Evolutionary conservation across 2,113 vertebrate species (phyloP).

Genomic region (Ptilorrhoa leucosticta): DNA sequence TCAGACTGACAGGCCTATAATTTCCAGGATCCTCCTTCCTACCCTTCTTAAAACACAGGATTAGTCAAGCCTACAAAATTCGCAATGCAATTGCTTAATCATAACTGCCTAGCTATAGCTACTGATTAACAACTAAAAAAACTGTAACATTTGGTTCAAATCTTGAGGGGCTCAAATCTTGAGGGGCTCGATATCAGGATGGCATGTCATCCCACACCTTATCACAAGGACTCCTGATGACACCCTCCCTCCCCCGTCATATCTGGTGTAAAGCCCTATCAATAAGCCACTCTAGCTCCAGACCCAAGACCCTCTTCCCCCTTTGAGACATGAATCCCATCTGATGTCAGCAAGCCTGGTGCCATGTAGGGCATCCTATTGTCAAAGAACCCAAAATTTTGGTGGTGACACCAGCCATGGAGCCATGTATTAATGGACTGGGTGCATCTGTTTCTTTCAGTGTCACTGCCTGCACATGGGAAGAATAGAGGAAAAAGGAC

Average conservation of each 20-base stretch:
- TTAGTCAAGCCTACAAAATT: background rate
- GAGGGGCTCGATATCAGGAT: background rate
- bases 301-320: background rate
- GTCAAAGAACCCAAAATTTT: background rate
- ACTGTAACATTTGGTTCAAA: background rate
- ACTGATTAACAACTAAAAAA: background rate
- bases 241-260: background rate
- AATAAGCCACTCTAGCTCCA: background rate
- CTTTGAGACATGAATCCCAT: background rate
- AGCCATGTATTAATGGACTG: background rate
- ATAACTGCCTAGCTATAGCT: background rate
- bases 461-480: background rate
- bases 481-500: background rate
- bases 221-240: background rate
- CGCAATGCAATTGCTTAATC: background rate
- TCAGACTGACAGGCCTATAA: too few relatives aligned
- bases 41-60: background rate
- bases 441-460: background rate
- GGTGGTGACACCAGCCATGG: background rate
- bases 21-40: too few relatives aligned
- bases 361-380: background rate
- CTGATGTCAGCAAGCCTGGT: background rate
- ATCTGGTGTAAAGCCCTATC: background rate
- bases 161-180: background rate
- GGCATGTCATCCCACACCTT: background rate